Percentiles rank a stretch among this genome's conserved stretches.
phyloP scores from a whole-genome alignment of 2,888 invertebrate species.

The Parnassius smintheus region DNA sequence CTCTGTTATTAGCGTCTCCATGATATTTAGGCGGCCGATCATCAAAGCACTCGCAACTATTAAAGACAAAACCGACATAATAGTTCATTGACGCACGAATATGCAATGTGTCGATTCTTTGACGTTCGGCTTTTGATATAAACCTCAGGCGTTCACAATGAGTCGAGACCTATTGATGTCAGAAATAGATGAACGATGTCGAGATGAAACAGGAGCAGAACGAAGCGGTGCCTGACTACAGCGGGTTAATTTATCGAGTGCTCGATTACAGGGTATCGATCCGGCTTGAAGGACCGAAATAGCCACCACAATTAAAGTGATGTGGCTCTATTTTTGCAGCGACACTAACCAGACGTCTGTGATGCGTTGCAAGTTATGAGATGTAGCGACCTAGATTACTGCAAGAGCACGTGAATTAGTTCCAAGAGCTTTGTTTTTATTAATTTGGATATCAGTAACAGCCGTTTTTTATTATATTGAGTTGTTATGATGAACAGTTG shows the following conservation, averaged over 20 bases:
- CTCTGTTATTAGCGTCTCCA: not conserved
- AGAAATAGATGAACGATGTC: constrained; percentile 18
- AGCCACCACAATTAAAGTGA: constrained; percentile 54
- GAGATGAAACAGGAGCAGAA: constrained; percentile 11
- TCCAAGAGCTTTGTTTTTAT: not conserved
- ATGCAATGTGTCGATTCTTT: not conserved
- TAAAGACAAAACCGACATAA: not conserved
- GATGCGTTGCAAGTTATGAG: constrained; percentile 33
- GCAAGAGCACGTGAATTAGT: not conserved
- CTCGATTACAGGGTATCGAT: constrained; percentile 27
- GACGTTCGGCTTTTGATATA: not conserved
- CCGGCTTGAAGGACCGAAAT: constrained; percentile 39
- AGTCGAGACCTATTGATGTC: constrained; percentile 18
- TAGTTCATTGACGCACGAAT: not conserved
- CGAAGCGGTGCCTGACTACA: not conserved
- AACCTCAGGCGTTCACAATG: not conserved
- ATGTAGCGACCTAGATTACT: not conserved
- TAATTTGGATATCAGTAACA: not conserved
- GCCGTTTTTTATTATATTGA: too few relatives aligned
- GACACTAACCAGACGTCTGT: constrained; percentile 50
- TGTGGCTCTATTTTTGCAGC: constrained; percentile 50
- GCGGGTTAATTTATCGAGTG: constrained; percentile 6
- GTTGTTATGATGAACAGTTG: too few relatives aligned
- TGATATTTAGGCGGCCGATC: not conserved
- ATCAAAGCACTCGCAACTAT: constrained; percentile 1